A percentile compares a stretch with the other conserved stretches of the same genome.
phyloP scores from a whole-genome alignment of 2,113 vertebrate species.

The Apodemus speciosus region DNA sequence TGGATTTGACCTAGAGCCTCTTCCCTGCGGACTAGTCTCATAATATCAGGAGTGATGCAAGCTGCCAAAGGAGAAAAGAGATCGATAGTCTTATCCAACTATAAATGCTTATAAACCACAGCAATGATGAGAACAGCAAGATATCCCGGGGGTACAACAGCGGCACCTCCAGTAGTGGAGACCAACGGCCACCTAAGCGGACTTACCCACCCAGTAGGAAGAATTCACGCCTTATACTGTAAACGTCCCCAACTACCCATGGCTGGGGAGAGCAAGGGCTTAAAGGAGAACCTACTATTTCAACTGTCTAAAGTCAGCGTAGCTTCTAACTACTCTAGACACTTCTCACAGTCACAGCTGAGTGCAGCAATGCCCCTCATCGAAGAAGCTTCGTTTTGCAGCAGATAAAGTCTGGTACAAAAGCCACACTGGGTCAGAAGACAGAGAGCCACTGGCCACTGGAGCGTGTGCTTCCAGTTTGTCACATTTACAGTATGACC shows the following conservation, averaged over 20 bases:
- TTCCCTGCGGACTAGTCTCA: background rate
- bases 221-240: background rate
- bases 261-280: background rate
- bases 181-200: background rate
- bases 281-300: background rate
- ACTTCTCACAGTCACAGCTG: background rate
- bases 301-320: background rate
- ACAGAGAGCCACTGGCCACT: background rate
- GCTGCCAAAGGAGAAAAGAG: background rate
- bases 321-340: background rate
- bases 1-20: too few species aligned
- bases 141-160: background rate
- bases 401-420: background rate
- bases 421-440: background rate
- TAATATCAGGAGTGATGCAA: background rate
- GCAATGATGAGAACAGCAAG: background rate
- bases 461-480: background rate
- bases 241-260: background rate
- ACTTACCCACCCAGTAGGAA: background rate
- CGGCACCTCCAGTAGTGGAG: background rate
- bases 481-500: background rate
- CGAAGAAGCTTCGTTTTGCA: too few species aligned
- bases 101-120: background rate
- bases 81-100: background rate
- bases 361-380: too few species aligned